Evolutionary conservation across 2,797 vertebrate genomes (phyloP).

Genomic region (Melanotaenia pygmaea): DNA sequence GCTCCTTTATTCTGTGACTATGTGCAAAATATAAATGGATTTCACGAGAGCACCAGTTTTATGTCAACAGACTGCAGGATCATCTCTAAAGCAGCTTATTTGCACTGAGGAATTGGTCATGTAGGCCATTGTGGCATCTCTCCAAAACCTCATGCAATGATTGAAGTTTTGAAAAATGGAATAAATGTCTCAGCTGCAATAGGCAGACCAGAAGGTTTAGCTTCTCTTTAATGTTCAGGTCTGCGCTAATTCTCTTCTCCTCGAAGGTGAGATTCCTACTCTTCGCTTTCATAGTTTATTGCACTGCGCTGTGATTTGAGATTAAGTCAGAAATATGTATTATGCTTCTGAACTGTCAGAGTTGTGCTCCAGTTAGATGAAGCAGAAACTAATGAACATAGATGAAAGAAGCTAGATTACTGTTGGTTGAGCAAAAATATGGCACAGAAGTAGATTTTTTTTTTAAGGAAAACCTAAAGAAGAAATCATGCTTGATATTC

Average conservation of each 20-base stretch:
- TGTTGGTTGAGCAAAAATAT: slow-evolving; percentile 9
- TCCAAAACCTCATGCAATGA: neutral
- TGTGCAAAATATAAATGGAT: too few species aligned
- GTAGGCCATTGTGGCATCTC: neutral
- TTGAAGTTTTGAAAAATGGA: neutral
- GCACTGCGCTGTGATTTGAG: neutral
- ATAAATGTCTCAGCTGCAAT: neutral
- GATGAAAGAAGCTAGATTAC: slow-evolving; percentile 44
- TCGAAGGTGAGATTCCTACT: neutral
- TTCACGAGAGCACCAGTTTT: too few species aligned
- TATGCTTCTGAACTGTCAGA: neutral
- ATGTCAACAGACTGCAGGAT: neutral
- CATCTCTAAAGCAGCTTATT: neutral
- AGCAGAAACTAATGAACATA: slow-evolving; percentile 25
- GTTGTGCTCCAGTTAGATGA: neutral
- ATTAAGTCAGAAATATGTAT: slow-evolving; percentile 21
- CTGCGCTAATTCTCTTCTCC: neutral
- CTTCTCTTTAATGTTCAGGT: neutral
- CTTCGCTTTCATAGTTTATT: neutral
- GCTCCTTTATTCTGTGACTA: neutral
- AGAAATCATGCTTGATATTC: slow-evolving; percentile 6
- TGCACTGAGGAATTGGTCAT: neutral
- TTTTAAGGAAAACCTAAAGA: slow-evolving; percentile 8
- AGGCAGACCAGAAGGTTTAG: neutral
- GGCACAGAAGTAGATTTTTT: slow-evolving; percentile 5